Percentiles rank a stretch among this genome's conserved stretches.
These are phyloP conservation scores for Elgaria multicarinata DNA, from an alignment of 2,113 vertebrate species.

Conservation along the genomic window DNA sequence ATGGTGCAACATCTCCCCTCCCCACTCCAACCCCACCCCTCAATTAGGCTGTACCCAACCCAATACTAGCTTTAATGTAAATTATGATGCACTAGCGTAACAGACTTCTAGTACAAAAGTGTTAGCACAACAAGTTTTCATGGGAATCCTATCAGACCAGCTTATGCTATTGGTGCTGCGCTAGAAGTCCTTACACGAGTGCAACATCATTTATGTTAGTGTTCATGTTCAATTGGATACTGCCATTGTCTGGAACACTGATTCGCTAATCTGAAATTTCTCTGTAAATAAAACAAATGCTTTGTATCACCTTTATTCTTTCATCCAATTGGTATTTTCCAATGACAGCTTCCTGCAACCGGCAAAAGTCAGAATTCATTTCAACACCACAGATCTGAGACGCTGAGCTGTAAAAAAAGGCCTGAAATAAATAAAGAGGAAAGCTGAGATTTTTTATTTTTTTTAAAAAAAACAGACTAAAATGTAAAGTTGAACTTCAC, in stretches of 20 bases:
- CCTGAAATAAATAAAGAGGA: conserved; percentile 78
- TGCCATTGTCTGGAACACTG: neutral
- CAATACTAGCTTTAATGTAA: too few relatives aligned
- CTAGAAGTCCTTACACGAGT: too few relatives aligned
- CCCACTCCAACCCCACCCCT: too few relatives aligned
- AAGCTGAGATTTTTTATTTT: conserved; percentile 50
- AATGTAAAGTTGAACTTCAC: neutral
- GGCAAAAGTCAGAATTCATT: conserved; percentile 89
- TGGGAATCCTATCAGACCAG: too few relatives aligned
- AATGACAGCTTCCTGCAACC: conserved; percentile 84
- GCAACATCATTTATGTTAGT: too few relatives aligned
- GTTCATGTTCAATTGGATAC: too few relatives aligned
- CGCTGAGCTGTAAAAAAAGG: conserved; percentile 90
- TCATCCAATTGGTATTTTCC: conserved; percentile 86
- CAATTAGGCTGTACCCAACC: neutral
- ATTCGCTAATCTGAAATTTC: conserved; percentile 4
- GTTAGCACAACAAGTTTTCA: too few relatives aligned
- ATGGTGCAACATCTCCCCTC: neutral
- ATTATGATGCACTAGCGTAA: too few relatives aligned
- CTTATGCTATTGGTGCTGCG: too few relatives aligned
- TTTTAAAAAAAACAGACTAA: neutral
- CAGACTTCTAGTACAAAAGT: too few relatives aligned
- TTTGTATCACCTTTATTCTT: conserved; percentile 84
- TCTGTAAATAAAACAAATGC: conserved; percentile 25
- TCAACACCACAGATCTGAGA: conserved; percentile 86